Percentiles rank a stretch among this genome's conserved stretches.
These are phyloP conservation scores for Nemotelus pantherinus DNA, from an alignment of 2,888 invertebrate species.

Conservation along the genomic window DNA sequence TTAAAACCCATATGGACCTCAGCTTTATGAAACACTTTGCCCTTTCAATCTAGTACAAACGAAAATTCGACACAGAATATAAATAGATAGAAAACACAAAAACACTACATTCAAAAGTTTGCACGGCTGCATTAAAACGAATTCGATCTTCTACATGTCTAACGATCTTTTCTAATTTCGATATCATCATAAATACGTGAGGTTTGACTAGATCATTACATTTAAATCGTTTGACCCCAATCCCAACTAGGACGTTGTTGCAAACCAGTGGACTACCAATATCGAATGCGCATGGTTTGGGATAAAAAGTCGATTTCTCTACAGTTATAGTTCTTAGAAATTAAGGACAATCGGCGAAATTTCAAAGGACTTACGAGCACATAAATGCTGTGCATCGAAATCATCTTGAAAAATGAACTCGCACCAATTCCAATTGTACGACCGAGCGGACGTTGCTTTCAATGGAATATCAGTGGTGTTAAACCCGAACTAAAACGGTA, in stretches of 20 bases:
- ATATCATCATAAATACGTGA: not conserved
- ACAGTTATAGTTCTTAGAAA: not conserved
- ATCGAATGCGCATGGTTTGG: conserved; percentile 62
- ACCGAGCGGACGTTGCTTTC: not conserved
- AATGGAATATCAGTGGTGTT: not conserved
- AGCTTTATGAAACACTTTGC: too few relatives aligned
- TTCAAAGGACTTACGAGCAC: not conserved
- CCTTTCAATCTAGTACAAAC: too few relatives aligned
- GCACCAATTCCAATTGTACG: not conserved
- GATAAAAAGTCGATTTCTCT: not conserved
- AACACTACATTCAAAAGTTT: too few relatives aligned
- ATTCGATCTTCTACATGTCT: too few relatives aligned
- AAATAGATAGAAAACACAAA: too few relatives aligned
- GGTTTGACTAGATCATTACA: conserved; percentile 65
- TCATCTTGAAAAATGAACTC: not conserved
- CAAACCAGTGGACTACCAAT: conserved; percentile 80
- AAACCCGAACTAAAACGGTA: not conserved
- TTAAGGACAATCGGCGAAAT: not conserved
- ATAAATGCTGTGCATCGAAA: not conserved
- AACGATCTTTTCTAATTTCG: not conserved
- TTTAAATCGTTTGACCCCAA: conserved; percentile 82
- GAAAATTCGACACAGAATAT: too few relatives aligned
- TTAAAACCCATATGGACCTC: too few relatives aligned
- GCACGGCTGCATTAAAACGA: too few relatives aligned
- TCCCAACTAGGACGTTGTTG: conserved; percentile 72